Conservation (phyloP, 37 sponge, comb jelly and placozoan species). For the Chondrilla cf. caribensis region DNA sequence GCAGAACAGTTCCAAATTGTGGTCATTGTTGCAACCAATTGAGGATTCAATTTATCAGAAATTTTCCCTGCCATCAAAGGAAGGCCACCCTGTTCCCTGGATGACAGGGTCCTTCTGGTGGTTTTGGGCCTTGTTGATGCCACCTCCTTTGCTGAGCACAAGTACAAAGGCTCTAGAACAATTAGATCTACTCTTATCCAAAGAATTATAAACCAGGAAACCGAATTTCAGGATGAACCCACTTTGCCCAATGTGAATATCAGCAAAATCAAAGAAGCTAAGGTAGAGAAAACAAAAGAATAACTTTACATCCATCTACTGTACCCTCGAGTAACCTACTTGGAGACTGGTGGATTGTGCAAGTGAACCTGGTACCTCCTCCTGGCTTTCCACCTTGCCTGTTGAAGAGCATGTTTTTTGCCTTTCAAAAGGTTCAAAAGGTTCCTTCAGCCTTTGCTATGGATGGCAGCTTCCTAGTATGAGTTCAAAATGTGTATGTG, state of each 20-base stretch:
- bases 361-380: background rate
- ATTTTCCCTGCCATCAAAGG: background rate
- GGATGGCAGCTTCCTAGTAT: background rate
- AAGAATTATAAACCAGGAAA: too few relatives aligned
- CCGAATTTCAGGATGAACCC: too few relatives aligned
- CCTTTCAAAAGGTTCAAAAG: background rate
- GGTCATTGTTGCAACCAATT: background rate
- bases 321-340: too few relatives aligned
- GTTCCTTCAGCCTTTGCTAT: background rate
- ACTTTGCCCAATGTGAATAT: too few relatives aligned
- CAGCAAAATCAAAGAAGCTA: too few relatives aligned
- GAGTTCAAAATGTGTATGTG: background rate
- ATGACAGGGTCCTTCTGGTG: background rate
- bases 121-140: background rate
- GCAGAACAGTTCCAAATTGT: background rate
- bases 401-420: background rate
- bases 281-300: too few relatives aligned
- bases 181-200: too few relatives aligned
- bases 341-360: background rate
- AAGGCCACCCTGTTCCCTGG: background rate
- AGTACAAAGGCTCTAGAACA: too few relatives aligned
- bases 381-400: background rate
- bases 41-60: background rate
- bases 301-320: too few relatives aligned
- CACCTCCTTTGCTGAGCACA: too few relatives aligned